These are phyloP conservation scores for Dusona sp. DNA, from an alignment of 2,888 invertebrate species.

Conservation along the genomic window DNA sequence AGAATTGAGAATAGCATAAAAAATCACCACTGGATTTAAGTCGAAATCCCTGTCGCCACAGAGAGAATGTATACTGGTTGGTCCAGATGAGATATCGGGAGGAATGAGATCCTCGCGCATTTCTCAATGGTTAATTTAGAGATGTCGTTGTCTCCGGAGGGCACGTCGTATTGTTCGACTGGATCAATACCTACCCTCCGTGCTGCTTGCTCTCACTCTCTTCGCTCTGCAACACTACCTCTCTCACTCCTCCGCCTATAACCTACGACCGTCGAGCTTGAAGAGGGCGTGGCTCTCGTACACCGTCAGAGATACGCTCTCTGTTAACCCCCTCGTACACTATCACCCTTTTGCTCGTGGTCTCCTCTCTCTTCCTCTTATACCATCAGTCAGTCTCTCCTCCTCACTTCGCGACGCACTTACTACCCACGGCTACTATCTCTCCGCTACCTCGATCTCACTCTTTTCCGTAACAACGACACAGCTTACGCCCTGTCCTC, in stretches of 20 bases:
- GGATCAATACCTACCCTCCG: conserved; percentile 83
- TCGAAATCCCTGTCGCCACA: conserved; percentile 35
- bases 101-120: conserved; percentile 44
- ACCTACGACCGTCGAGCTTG: conserved; percentile 81
- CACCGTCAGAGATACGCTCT: conserved; percentile 82
- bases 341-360: conserved; percentile 72
- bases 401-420: conserved; percentile 49
- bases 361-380: conserved; percentile 59
- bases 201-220: conserved; percentile 38
- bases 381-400: conserved; percentile 30
- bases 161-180: conserved; percentile 82
- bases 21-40: background rate
- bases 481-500: conserved; percentile 47
- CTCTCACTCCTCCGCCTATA: conserved; percentile 77
- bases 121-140: conserved; percentile 79
- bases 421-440: conserved; percentile 56
- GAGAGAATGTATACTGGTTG: conserved; percentile 17
- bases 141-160: conserved; percentile 82
- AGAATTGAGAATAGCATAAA: background rate
- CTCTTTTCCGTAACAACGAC: conserved; percentile 52
- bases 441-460: conserved; percentile 36
- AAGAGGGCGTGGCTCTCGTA: conserved; percentile 84
- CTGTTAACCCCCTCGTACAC: conserved; percentile 70
- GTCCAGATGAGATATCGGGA: conserved; percentile 12
- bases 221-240: conserved; percentile 56